A percentile compares a stretch with the other conserved stretches of the same genome.
Conservation (phyloP, 2,888 invertebrate genomes). For the Tetramorium bicarinatum region DNA sequence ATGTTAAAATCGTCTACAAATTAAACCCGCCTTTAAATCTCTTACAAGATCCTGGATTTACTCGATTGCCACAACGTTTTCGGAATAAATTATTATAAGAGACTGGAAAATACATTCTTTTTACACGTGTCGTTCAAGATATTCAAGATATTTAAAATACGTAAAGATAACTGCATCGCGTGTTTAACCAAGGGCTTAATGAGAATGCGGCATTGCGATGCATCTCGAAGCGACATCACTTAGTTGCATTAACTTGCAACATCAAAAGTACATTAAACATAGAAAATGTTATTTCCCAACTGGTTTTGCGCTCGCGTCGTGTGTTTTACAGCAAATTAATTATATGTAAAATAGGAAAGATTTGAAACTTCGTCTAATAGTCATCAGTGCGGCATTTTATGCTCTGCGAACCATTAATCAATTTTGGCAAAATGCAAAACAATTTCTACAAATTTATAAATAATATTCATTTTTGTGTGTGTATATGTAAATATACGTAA, state of each 20-base stretch:
- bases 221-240: conserved; percentile 20
- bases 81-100: conserved; percentile 49
- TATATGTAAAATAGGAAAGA: conserved; percentile 4
- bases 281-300: conserved; percentile 34
- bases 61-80: background rate
- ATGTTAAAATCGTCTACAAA: conserved; percentile 29
- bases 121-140: conserved; percentile 21
- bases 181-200: conserved; percentile 10
- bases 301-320: background rate
- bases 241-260: conserved; percentile 24
- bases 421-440: background rate
- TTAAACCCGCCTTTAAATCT: conserved; percentile 38
- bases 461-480: background rate
- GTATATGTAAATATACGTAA: background rate
- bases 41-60: conserved; percentile 18
- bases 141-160: conserved; percentile 46
- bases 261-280: conserved; percentile 16
- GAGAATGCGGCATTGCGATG: conserved; percentile 4
- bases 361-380: background rate
- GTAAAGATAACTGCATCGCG: conserved; percentile 20
- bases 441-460: background rate
- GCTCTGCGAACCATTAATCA: background rate
- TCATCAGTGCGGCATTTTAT: background rate
- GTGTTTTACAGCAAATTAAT: background rate
- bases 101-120: conserved; percentile 47